Base-by-base conservation (phyloP, 2,113 vertebrate species). In the Bagarius yarrelli region DNA sequence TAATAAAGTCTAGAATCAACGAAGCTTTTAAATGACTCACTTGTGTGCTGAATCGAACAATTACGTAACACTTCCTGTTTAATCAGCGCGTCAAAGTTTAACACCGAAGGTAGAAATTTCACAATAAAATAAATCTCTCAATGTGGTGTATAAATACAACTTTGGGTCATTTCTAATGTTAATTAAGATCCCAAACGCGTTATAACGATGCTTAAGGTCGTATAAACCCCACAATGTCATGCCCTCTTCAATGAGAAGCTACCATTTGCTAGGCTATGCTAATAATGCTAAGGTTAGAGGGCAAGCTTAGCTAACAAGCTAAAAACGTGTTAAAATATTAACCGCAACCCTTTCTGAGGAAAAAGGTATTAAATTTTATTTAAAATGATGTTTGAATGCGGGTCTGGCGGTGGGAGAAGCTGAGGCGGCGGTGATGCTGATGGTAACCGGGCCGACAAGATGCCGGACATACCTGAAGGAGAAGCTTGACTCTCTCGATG, bases 401-500 rank as follows among this genome's bases (percentile, higher is more conserved):
- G 40, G n/a, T 2, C 5, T 5, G n/a, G 34, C 14, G 18, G 53
- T 5, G 27, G 9, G 27, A 8, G 15, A 79, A 0, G 23, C 15
- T 84, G 79, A 12, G n/a, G 57, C 16, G 5, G 61, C 25, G 32
- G 70, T 11, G 50, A 73, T 32, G 50, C 70, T 23, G 50, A 3
- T 15, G 50, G 70, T 13, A 21, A 71, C 5, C 47, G 40, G 32
- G 79, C 84, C 83, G 88, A 88, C 15, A 85, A 81, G 21, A 73
- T n/a, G 52, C 27, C n/a, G 59, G 52, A 19, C 30, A 86, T 89
- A 93, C 92, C 93, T 94, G 92, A 85, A 94, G 92, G 85, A 94
- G 92, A 66, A 94, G 93, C 89, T 98, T 97, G 79, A 97, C 95
- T 83, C 95, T 92, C 89, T 97, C 95, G 44, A 96, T 95, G 11